Percentiles rank a stretch among this genome's conserved stretches.
Conservation (phyloP, 2,797 vertebrate genomes). For the Sebastes minor region DNA sequence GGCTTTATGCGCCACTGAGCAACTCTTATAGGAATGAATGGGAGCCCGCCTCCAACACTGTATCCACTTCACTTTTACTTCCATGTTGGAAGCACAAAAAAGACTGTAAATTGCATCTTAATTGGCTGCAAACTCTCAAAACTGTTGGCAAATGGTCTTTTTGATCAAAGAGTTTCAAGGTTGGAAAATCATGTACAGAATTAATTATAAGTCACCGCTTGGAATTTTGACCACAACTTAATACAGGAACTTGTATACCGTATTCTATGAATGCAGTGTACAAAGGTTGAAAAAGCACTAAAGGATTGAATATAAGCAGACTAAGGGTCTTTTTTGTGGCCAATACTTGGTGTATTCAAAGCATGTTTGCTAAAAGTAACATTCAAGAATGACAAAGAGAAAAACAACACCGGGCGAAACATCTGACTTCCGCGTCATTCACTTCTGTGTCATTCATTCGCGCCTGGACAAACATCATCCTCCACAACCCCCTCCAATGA, state of each 20-base stretch:
- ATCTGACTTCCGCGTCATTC: constrained; percentile 10
- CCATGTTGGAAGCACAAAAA: neutral
- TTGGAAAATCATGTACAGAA: neutral
- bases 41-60: too few species aligned
- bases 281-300: neutral
- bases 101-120: neutral
- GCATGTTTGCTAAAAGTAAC: neutral
- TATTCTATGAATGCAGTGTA: neutral
- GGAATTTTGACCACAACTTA: neutral
- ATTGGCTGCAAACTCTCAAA: neutral
- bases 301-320: neutral
- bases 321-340: constrained; percentile 8
- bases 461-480: constrained; percentile 11
- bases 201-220: neutral
- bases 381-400: neutral
- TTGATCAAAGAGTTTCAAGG: neutral
- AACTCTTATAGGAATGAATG: too few species aligned
- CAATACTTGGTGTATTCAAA: neutral
- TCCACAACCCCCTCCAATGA: constrained; percentile 4
- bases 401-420: neutral
- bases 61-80: too few species aligned
- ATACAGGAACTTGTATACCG: neutral
- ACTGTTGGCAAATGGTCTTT: neutral
- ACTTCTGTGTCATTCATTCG: constrained; percentile 15
- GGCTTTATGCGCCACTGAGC: too few species aligned